These are phyloP conservation scores for Gallinago media DNA, from an alignment of 2,113 vertebrate species.

Conservation along the genomic window DNA sequence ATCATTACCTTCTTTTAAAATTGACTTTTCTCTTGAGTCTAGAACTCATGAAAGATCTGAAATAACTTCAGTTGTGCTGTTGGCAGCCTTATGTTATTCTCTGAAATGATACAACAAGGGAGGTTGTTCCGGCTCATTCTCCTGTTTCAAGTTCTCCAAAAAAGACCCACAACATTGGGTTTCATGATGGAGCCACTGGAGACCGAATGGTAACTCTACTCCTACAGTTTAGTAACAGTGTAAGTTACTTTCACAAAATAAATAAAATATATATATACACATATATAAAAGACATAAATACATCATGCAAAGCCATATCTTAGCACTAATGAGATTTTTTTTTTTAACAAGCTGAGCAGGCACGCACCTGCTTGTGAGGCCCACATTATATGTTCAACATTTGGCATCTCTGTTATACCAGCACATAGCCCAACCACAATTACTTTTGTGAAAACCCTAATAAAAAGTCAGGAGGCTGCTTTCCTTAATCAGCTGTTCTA, in stretches of 20 bases:
- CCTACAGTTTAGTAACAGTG: background rate
- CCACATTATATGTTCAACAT: background rate
- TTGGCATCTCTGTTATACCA: background rate
- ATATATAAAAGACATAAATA: background rate
- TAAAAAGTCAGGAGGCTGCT: background rate
- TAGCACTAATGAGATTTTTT: background rate
- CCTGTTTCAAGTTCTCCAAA: background rate
- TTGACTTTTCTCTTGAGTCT: background rate
- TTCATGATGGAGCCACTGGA: background rate
- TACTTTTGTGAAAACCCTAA: background rate
- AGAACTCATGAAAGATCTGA: background rate
- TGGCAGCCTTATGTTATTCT: background rate
- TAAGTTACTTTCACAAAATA: background rate
- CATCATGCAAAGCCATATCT: background rate
- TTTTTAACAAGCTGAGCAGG: background rate
- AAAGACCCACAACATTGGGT: background rate
- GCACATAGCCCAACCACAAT: background rate
- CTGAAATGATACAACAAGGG: background rate
- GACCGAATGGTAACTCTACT: background rate
- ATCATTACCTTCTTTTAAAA: background rate
- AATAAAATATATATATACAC: accelerated
- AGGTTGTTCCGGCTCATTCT: background rate
- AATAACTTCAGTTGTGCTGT: background rate
- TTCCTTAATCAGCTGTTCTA: background rate
- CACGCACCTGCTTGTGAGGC: background rate